Evolutionary conservation across 2,113 vertebrate genomes (phyloP).

Genomic region (rat (Rattus norvegicus)): DNA sequence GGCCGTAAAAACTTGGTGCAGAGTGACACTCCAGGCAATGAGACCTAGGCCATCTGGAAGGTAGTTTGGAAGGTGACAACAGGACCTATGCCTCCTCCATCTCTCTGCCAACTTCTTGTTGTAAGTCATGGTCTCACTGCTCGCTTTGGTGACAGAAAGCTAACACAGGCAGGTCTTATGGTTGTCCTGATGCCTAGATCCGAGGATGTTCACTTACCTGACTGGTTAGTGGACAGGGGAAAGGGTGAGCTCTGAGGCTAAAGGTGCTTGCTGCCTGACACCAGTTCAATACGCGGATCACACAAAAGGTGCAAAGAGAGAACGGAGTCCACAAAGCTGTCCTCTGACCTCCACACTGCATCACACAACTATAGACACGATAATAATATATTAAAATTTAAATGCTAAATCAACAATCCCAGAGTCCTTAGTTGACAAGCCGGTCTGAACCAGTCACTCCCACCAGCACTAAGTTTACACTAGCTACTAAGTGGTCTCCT

Average conservation of each 20-base stretch:
- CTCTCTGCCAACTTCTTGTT: neutral
- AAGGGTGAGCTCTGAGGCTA: neutral
- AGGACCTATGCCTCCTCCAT: neutral
- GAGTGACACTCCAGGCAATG: neutral
- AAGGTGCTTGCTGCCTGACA: too few relatives aligned
- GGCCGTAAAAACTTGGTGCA: neutral
- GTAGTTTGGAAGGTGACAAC: neutral
- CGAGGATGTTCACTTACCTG: neutral
- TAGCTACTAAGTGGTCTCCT: neutral
- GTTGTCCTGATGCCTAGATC: neutral
- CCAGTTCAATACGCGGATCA: neutral
- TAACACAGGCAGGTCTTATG: neutral
- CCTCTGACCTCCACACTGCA: neutral
- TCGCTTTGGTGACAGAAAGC: neutral
- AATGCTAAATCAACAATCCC: neutral
- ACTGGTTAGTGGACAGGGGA: too few relatives aligned
- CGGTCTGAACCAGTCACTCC: neutral
- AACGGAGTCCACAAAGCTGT: neutral
- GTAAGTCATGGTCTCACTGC: neutral
- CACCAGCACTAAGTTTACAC: neutral
- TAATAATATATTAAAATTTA: neutral
- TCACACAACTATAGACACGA: neutral
- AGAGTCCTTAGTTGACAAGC: neutral
- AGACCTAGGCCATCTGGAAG: neutral
- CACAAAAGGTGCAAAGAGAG: neutral